Evolutionary conservation across 2,797 vertebrate species (phyloP).

Genomic region (Apodemus agrarius): DNA sequence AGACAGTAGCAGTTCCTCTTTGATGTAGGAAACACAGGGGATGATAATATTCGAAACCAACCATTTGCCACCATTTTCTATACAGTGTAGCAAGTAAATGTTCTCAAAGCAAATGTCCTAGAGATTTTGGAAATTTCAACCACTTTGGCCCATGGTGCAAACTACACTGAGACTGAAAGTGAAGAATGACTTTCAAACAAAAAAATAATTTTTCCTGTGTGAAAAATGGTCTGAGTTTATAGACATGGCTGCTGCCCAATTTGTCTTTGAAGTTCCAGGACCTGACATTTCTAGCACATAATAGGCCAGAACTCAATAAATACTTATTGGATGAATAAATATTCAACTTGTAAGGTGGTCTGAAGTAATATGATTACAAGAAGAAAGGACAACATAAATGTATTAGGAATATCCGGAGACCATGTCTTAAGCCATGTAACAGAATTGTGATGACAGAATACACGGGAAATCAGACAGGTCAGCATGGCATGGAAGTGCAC

Average conservation of each 20-base stretch:
- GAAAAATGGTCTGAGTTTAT: neutral
- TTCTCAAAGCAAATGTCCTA: neutral
- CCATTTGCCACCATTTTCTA: neutral
- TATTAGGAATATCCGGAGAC: slow-evolving; percentile 32
- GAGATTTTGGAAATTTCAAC: neutral
- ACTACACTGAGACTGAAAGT: neutral
- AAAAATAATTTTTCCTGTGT: neutral
- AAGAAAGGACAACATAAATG: neutral
- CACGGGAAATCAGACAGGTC: neutral
- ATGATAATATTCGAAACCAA: slow-evolving; percentile 27
- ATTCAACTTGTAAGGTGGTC: slow-evolving; percentile 21
- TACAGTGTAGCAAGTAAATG: neutral
- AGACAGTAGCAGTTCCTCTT: neutral
- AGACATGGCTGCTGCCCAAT: neutral
- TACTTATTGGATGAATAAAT: slow-evolving; percentile 28
- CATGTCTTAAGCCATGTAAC: slow-evolving; percentile 25
- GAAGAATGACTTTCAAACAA: slow-evolving; percentile 34
- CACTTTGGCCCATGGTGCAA: neutral
- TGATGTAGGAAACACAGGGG: neutral
- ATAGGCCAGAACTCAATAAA: slow-evolving; percentile 11
- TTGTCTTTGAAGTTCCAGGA: slow-evolving; percentile 36
- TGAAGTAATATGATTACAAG: slow-evolving; percentile 3
- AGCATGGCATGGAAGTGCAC: neutral
- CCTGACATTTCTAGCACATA: neutral
- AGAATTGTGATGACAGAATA: neutral